These are phyloP conservation scores for Phodopus roborovskii DNA, from an alignment of 2,113 vertebrate genomes.

Conservation along the genomic window DNA sequence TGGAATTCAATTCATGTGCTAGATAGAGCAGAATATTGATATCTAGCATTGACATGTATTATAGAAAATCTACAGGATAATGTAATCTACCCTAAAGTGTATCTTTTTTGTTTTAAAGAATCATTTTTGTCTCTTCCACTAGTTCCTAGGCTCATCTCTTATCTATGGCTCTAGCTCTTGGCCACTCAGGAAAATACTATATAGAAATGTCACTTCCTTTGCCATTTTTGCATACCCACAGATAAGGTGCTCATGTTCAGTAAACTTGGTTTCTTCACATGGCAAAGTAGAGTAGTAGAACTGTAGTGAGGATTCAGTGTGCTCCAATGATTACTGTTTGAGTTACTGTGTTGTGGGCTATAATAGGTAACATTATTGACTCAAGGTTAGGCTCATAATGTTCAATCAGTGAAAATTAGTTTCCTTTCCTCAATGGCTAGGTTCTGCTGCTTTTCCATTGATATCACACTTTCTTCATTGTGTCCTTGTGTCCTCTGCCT, in stretches of 20 bases:
- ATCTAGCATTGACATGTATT: not conserved
- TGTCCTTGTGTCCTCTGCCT: not conserved
- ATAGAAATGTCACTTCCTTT: not conserved
- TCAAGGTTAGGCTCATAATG: not conserved
- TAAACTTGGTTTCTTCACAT: slow-evolving; percentile 9
- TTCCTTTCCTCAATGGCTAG: not conserved
- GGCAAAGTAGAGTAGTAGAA: not conserved
- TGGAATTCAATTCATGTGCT: not conserved
- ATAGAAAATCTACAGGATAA: not conserved
- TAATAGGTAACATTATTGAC: not conserved
- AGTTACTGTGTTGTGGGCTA: not conserved
- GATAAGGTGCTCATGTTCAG: not conserved
- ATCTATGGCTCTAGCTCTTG: not conserved
- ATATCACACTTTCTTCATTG: not conserved
- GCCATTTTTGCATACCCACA: not conserved
- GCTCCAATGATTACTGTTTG: not conserved
- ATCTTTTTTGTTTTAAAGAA: not conserved
- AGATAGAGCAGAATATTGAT: not conserved
- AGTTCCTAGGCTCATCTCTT: not conserved
- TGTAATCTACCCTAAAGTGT: not conserved
- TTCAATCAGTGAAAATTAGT: not conserved
- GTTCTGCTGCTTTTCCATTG: not conserved
- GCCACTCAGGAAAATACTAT: not conserved
- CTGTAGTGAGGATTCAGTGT: not conserved
- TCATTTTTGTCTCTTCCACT: not conserved